Conservation (phyloP, 2,113 vertebrate genomes). For the Isurus oxyrinchus region DNA sequence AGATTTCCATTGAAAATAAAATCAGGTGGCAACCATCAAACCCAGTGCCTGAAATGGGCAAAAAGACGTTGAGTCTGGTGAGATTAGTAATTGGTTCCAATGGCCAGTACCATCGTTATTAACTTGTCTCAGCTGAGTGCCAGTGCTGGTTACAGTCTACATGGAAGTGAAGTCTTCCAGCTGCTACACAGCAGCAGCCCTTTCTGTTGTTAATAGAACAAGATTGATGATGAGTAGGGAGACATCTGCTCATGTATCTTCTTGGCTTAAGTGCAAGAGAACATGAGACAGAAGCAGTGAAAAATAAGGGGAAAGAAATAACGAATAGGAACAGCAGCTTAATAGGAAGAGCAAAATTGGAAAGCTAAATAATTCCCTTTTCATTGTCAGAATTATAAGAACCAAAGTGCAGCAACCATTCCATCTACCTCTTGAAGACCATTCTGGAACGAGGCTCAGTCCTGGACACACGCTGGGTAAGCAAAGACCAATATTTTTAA, state of each 20-base stretch:
- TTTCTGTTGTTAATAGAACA: neutral
- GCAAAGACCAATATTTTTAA: slow-evolving; percentile 42
- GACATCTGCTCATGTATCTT: neutral
- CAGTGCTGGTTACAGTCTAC: neutral
- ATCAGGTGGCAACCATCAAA: neutral
- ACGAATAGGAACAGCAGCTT: neutral
- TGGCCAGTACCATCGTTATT: neutral
- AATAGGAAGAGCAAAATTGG: neutral
- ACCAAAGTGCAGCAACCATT: slow-evolving; percentile 86
- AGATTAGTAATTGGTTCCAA: neutral
- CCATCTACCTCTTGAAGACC: slow-evolving; percentile 72
- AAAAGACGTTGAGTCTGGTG: neutral
- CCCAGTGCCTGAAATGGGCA: too few relatives aligned
- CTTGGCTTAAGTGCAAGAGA: neutral
- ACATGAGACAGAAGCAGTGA: neutral
- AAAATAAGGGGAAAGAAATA: neutral
- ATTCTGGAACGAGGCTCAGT: slow-evolving; percentile 66
- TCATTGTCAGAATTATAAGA: slow-evolving; percentile 71
- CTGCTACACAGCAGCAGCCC: neutral
- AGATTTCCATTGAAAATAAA: neutral
- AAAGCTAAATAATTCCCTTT: neutral
- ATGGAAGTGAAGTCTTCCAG: neutral
- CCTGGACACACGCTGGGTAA: slow-evolving; percentile 79
- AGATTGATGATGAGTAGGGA: neutral
- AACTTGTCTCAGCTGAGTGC: neutral